Evolutionary conservation across 1,140 invertebrate species (phyloP).

Genomic region (Kradibia gibbosae): DNA sequence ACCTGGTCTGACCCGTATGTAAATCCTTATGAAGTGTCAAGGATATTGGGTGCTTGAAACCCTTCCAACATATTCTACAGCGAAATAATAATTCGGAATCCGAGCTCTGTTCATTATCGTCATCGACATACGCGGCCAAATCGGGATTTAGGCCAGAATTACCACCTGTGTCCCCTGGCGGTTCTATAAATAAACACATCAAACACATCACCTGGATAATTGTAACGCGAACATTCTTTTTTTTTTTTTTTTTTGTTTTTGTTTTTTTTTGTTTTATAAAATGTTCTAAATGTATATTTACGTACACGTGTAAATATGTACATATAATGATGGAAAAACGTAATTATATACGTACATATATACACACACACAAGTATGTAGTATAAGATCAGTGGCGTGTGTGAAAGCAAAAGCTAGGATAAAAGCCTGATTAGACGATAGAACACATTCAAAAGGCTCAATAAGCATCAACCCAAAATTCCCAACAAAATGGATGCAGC

Average conservation of each 20-base stretch:
- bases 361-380: neutral
- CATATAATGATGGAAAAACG: neutral
- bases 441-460: conserved; percentile 52
- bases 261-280: conserved; percentile 12
- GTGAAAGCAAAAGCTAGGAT: conserved; percentile 54
- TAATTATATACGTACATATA: neutral
- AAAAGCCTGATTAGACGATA: conserved; percentile 54
- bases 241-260: conserved; percentile 24
- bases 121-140: conserved; percentile 57
- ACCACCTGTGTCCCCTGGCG: conserved; percentile 57
- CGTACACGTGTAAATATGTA: neutral
- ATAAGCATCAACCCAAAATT: conserved; percentile 50
- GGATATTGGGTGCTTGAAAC: conserved; percentile 84
- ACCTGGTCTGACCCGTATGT: conserved; percentile 82
- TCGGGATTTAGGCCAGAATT: conserved; percentile 54
- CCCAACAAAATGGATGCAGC: conserved; percentile 52
- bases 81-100: conserved; percentile 74
- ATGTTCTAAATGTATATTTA: neutral
- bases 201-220: conserved; percentile 61
- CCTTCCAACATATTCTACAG: conserved; percentile 81
- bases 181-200: conserved; percentile 67
- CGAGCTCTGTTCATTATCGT: conserved; percentile 61
- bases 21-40: conserved; percentile 83
- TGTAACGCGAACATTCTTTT: conserved; percentile 39
- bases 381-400: conserved; percentile 47